Evolutionary conservation across 2,888 invertebrate genomes (phyloP).

Genomic region (Sicus ferrugineus): DNA sequence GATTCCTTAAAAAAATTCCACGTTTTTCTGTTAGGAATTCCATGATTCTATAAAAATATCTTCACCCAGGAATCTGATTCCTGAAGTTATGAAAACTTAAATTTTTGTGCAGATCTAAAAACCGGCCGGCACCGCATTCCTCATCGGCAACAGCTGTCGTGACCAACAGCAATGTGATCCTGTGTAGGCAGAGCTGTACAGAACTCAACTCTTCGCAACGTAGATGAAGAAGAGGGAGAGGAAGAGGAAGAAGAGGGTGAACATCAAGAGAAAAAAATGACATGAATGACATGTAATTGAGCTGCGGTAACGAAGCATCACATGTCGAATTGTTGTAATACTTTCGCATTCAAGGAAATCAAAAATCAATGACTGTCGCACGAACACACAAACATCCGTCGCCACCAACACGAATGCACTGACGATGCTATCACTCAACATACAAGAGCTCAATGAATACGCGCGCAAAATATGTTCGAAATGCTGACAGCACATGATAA

Average conservation of each 20-base stretch:
- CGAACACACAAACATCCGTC: background rate
- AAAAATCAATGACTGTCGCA: constrained; percentile 24
- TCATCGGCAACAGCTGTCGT: background rate
- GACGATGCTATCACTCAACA: constrained; percentile 28
- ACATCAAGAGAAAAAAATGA: background rate
- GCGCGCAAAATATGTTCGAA: constrained; percentile 31
- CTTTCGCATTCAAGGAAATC: constrained; percentile 29
- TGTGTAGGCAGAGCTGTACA: background rate
- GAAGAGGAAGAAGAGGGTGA: background rate
- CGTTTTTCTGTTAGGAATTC: too few relatives aligned
- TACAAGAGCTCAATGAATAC: constrained; percentile 30
- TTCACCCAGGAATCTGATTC: background rate
- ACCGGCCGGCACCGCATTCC: too few relatives aligned
- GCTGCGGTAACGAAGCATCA: constrained; percentile 13
- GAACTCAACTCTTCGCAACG: too few relatives aligned
- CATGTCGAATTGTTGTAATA: constrained; percentile 16
- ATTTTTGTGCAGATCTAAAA: background rate
- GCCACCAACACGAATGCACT: background rate
- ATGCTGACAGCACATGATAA: constrained; percentile 23
- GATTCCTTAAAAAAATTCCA: too few relatives aligned
- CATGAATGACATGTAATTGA: constrained; percentile 10
- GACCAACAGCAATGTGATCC: background rate
- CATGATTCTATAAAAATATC: too few relatives aligned
- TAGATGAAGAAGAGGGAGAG: background rate
- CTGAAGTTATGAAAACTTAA: background rate